phyloP scores from a whole-genome alignment of 2,888 invertebrate species.

The Callimorpha dominula region DNA sequence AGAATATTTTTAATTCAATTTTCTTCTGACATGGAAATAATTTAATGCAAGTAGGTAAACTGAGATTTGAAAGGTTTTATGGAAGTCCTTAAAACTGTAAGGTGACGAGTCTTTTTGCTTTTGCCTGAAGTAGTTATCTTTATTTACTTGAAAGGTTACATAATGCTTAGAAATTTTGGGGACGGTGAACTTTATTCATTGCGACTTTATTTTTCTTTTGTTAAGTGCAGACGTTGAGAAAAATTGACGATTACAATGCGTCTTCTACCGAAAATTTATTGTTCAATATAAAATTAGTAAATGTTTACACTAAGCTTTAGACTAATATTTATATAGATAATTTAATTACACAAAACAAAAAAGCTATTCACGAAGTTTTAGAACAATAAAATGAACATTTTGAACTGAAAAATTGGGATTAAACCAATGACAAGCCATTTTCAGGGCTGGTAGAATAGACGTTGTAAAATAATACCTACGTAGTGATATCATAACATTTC shows the following conservation, averaged over 20 bases:
- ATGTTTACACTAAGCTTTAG: background rate
- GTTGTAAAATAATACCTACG: slow-evolving; percentile 16
- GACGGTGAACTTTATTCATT: background rate
- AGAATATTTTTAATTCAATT: too few relatives aligned
- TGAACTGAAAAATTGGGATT: background rate
- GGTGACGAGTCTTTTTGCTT: too few relatives aligned
- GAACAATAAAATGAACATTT: background rate
- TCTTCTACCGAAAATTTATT: background rate
- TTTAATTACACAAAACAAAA: background rate
- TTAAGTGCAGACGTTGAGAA: background rate
- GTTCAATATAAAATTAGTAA: background rate
- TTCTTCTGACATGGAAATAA: too few relatives aligned
- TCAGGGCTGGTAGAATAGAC: slow-evolving; percentile 19
- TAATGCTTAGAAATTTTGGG: background rate
- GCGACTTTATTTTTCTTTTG: background rate
- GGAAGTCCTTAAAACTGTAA: too few relatives aligned
- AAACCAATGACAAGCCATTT: slow-evolving; percentile 5
- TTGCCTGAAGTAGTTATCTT: background rate
- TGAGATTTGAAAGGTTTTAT: too few relatives aligned
- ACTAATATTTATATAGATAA: background rate
- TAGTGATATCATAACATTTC: slow-evolving; percentile 23
- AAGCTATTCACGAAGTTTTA: background rate
- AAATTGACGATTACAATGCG: slow-evolving; percentile 7
- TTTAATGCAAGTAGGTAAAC: too few relatives aligned
- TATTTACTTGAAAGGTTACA: background rate